Conservation (phyloP, 2,888 invertebrate genomes). For the Amiota minor region DNA sequence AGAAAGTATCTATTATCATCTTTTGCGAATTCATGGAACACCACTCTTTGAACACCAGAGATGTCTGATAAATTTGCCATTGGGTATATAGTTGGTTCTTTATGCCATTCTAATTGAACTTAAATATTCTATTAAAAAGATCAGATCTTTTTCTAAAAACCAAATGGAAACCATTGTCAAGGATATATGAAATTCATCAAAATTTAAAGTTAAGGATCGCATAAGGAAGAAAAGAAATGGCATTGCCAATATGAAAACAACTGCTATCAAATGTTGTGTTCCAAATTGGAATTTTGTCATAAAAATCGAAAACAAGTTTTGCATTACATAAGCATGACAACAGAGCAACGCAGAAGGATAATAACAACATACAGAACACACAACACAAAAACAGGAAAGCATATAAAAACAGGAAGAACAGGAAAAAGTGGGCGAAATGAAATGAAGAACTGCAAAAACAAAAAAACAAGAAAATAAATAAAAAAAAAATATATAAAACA, state of each 20-base stretch:
- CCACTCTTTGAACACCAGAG: no score
- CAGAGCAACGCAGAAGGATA: slow-evolving; percentile 6
- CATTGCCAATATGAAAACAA: background rate
- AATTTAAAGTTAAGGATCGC: no score
- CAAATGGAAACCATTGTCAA: no score
- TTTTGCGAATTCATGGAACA: no score
- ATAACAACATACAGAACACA: slow-evolving; percentile 38
- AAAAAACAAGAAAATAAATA: background rate
- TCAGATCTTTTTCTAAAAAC: no score
- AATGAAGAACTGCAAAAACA: slow-evolving; percentile 51
- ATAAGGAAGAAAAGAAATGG: slow-evolving; percentile 1
- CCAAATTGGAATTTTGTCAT: slow-evolving; percentile 54
- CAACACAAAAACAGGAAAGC: slow-evolving; percentile 66
- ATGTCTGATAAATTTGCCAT: no score
- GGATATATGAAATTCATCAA: no score
- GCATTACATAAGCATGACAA: slow-evolving; percentile 57
- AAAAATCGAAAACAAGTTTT: slow-evolving; percentile 62
- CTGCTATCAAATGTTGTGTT: slow-evolving; percentile 12
- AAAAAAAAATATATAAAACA: slow-evolving; percentile 11
- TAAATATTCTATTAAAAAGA: no score
- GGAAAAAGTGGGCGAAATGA: slow-evolving; percentile 69
- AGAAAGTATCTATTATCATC: no score
- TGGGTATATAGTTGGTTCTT: no score
- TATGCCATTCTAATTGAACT: no score
- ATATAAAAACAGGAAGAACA: slow-evolving; percentile 65